Conservation (phyloP, 2,113 vertebrate species). For the Hemiscyllium ocellatum region DNA sequence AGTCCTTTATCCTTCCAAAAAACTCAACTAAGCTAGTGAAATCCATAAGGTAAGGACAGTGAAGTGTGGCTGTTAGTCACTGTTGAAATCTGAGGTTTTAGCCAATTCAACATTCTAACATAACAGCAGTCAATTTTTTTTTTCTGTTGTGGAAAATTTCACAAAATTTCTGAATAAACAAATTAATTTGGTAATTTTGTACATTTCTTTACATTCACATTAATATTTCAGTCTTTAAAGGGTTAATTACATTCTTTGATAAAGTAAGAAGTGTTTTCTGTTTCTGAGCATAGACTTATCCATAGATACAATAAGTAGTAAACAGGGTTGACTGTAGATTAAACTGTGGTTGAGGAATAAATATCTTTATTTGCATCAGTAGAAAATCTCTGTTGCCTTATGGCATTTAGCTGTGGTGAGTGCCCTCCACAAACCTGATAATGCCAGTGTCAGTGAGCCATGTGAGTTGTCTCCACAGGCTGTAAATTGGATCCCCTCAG, state of each 20-base stretch:
- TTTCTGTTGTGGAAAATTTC: not conserved
- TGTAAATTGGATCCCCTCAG: slow-evolving; percentile 82
- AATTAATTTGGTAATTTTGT: not conserved
- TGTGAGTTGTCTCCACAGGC: slow-evolving; percentile 78
- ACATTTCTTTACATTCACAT: not conserved
- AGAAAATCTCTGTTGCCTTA: slow-evolving; percentile 62
- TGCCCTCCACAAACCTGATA: slow-evolving; percentile 68
- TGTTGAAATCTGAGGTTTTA: not conserved
- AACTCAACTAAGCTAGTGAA: not conserved
- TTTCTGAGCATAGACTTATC: not conserved
- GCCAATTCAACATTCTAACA: not conserved
- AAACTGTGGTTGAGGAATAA: slow-evolving; percentile 70
- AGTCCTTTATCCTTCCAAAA: slow-evolving; percentile 11
- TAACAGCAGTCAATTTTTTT: not conserved
- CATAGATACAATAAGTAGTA: slow-evolving; percentile 32
- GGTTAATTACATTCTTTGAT: slow-evolving; percentile 15
- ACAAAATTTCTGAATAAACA: not conserved
- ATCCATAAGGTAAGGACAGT: not conserved
- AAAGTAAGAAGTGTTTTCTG: not conserved
- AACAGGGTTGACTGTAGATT: slow-evolving; percentile 58
- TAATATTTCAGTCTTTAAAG: not conserved
- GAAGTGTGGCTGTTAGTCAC: not conserved
- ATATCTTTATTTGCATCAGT: slow-evolving; percentile 77
- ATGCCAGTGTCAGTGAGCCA: slow-evolving; percentile 73
- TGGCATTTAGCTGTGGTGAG: slow-evolving; percentile 63